These are phyloP conservation scores for Poecilia velifera DNA, from an alignment of 2,797 vertebrate genomes.

Conservation along the genomic window DNA sequence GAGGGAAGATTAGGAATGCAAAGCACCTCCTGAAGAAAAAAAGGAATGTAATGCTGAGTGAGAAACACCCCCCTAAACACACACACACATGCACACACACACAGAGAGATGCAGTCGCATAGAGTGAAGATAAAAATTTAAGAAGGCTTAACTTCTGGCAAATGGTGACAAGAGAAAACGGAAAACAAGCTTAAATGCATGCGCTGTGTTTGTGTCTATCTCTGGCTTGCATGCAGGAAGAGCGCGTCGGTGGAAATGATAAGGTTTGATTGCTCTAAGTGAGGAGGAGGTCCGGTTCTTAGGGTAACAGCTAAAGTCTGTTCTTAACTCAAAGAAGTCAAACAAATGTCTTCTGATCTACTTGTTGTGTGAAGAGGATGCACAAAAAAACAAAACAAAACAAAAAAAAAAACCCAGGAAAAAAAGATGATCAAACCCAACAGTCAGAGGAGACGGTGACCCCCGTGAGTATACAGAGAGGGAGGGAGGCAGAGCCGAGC, in stretches of 20 bases:
- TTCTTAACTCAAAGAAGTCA: slow-evolving; percentile 15
- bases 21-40: slow-evolving; percentile 24
- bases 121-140: slow-evolving; percentile 53
- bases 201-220: slow-evolving; percentile 49
- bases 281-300: slow-evolving; percentile 35
- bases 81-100: not conserved
- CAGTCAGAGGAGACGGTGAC: slow-evolving; percentile 21
- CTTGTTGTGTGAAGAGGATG: not conserved
- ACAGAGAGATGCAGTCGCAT: not conserved
- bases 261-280: slow-evolving; percentile 52
- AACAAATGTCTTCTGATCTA: not conserved
- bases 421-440: slow-evolving; percentile 5
- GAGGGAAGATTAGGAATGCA: slow-evolving; percentile 49
- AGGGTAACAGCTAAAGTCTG: slow-evolving; percentile 29
- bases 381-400: not conserved
- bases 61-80: not conserved
- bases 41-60: slow-evolving; percentile 1
- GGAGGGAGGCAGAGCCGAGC: slow-evolving; percentile 9
- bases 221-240: slow-evolving; percentile 60
- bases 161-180: slow-evolving; percentile 41
- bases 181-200: slow-evolving; percentile 32
- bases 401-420: no score
- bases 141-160: slow-evolving; percentile 68
- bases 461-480: not conserved
- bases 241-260: slow-evolving; percentile 43